phyloP scores from a whole-genome alignment of 1,140 invertebrate species.

The Dendroctonus valens region DNA sequence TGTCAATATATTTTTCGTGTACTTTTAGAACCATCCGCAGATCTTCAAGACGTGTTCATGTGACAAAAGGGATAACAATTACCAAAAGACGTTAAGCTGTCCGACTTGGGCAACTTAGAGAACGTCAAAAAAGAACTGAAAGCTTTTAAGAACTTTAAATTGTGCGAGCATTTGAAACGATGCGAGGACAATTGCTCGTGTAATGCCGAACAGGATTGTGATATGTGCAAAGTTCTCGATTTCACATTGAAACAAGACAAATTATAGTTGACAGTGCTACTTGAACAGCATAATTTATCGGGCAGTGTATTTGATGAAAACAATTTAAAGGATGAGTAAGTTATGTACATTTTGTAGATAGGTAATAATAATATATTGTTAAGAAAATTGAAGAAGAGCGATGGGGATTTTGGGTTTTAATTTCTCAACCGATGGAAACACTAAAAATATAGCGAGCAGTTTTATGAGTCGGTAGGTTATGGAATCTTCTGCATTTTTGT shows the following conservation, averaged over 20 bases:
- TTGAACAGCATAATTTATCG: conserved; percentile 3
- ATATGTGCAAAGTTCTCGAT: conserved; percentile 49
- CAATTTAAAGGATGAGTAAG: background rate
- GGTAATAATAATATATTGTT: background rate
- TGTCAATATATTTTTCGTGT: conserved; percentile 3
- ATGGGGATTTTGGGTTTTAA: too few relatives aligned
- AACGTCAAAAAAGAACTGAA: conserved; percentile 45
- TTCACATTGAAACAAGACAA: conserved; percentile 50
- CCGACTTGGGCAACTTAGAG: conserved; percentile 35
- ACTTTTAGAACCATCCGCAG: conserved; percentile 16
- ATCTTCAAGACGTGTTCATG: conserved; percentile 64
- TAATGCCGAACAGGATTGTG: conserved; percentile 47
- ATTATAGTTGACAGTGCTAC: conserved; percentile 38
- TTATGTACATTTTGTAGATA: conserved; percentile 5
- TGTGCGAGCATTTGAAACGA: conserved; percentile 48
- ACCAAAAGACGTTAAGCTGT: conserved; percentile 34
- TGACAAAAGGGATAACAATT: conserved; percentile 55
- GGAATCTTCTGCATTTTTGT: too few relatives aligned
- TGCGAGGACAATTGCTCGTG: conserved; percentile 49
- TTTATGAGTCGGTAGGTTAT: too few relatives aligned
- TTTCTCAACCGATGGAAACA: too few relatives aligned
- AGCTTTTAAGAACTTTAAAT: conserved; percentile 47
- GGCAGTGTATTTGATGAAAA: background rate
- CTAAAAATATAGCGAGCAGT: too few relatives aligned
- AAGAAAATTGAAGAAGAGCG: too few relatives aligned